Conservation (phyloP, 2,797 vertebrate species). For the Spheniscus humboldti region DNA sequence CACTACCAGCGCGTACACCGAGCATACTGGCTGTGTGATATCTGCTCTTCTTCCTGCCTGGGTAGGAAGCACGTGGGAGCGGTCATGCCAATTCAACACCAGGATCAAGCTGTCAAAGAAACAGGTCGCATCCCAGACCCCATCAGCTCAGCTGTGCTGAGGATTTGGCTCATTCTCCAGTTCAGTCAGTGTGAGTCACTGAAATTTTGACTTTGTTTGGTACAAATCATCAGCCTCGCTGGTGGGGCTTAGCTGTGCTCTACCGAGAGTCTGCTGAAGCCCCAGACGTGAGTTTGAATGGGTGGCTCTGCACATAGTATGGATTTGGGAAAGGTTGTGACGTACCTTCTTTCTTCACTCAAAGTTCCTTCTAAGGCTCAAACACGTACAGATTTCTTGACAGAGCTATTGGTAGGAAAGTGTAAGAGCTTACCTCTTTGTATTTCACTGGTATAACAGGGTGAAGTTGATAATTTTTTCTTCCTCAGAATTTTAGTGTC, state of each 20-base stretch:
- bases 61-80: background rate
- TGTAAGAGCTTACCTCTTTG: background rate
- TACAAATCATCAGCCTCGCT: background rate
- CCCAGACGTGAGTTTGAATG: background rate
- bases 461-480: background rate
- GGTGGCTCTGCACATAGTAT: background rate
- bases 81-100: background rate
- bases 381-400: background rate
- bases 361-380: background rate
- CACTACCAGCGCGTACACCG: rapidly evolving
- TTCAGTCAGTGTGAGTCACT: background rate
- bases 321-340: background rate
- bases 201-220: background rate
- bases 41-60: background rate
- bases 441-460: background rate
- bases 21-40: background rate
- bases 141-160: background rate
- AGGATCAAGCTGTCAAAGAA: background rate
- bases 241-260: background rate
- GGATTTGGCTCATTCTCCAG: background rate
- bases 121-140: background rate
- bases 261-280: background rate
- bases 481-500: background rate
- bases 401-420: background rate
- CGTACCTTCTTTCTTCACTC: background rate